Base-by-base conservation (phyloP, 2,797 vertebrate species). In the Peromyscus aztecus region DNA sequence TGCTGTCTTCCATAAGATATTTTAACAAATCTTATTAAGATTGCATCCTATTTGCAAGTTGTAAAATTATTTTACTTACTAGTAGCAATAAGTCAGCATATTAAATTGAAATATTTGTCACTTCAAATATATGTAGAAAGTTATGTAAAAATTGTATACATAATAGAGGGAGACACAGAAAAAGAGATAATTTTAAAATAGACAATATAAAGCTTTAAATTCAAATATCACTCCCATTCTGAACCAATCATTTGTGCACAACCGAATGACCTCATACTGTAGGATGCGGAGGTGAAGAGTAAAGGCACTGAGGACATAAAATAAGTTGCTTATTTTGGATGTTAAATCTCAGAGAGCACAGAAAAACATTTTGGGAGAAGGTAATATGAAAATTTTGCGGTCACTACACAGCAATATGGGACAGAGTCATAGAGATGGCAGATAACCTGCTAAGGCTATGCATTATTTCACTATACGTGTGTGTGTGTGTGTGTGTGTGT, bases 21-120 rank as follows among this genome's bases (percentile, higher is more conserved):
- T 92, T 90, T 29, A 75, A 78, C 4, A 77, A 81, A 4, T 63
- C 96, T 94, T 85, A 49, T n/a, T 43, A 89, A 82, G 78, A 95
- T 31, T 84, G 14, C 4, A 76, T 92, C 40, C 21, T 81, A 85
- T 91, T 77, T 57, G n/a, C 63, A 95, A 94, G 34, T 43, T 91
- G 34, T 73, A 85, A 94, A 88, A 73, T 83, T 97, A 75, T 95
- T 97, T 94, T 93, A 16, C 63, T 92, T 81, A 77, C 63, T 63
- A 73, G 55, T 89, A 90, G 40, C 34, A 16, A 17, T 67, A 23
- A 82, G 83, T 95, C 95, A 94, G 86, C 19, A 46, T 63, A 82
- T 91, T 96, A 92, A 85, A 87, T 57, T 24, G 10, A 95, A 89
- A 52, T 90, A 88, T 82, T 13, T 90, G 2, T 37, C 40, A 89